These are phyloP conservation scores for Calliphora vomitoria DNA, from an alignment of 2,888 invertebrate species.

Conservation along the genomic window DNA sequence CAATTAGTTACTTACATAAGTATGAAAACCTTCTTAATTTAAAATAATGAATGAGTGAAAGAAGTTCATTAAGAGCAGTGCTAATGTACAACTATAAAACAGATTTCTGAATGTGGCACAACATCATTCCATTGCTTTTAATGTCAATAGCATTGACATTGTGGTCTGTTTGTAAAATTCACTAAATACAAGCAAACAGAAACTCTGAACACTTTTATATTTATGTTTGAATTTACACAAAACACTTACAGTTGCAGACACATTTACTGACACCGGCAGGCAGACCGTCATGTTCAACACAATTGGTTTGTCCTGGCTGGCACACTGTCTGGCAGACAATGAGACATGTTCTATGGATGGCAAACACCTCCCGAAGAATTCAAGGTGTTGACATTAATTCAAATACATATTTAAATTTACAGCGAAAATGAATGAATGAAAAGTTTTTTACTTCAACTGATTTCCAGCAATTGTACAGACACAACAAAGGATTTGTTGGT, in stretches of 20 bases:
- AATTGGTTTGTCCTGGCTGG: conserved; percentile 18
- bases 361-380: conserved; percentile 35
- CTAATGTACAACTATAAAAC: no score
- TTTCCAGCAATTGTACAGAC: neutral
- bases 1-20: no score
- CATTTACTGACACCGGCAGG: neutral
- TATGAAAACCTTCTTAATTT: no score
- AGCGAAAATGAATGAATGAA: conserved; percentile 42
- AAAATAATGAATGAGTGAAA: no score
- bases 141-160: conserved; percentile 70
- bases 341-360: conserved; percentile 6
- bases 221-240: conserved; percentile 17
- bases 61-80: no score
- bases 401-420: conserved; percentile 64
- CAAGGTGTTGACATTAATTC: conserved; percentile 70
- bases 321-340: conserved; percentile 13
- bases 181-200: neutral
- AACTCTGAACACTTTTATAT: conserved; percentile 14
- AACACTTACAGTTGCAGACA: no score
- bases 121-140: conserved; percentile 34
- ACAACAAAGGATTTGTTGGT: conserved; percentile 3
- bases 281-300: conserved; percentile 17
- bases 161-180: conserved; percentile 20
- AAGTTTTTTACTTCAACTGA: conserved; percentile 11
- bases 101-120: conserved; percentile 17